Conservation (phyloP, 2,888 invertebrate genomes). For the Trissolcus japonicus region DNA sequence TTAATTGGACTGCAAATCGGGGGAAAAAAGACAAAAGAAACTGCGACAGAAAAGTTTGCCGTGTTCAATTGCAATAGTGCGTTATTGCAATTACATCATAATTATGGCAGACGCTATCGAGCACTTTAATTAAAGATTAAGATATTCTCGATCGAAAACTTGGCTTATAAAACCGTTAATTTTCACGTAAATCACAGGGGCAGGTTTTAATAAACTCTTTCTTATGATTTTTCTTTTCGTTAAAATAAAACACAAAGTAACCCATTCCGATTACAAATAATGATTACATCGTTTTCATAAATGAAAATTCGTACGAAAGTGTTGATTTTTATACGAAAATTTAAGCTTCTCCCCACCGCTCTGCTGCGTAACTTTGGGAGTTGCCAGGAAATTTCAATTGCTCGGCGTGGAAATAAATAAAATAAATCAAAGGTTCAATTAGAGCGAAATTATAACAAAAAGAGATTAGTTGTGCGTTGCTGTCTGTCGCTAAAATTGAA, state of each 20-base stretch:
- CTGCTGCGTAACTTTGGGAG: too few relatives aligned
- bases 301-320: too few relatives aligned
- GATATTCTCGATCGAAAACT: conserved; percentile 64
- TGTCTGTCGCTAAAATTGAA: conserved; percentile 47
- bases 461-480: conserved; percentile 23
- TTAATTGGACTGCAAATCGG: conserved; percentile 62
- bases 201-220: conserved; percentile 41
- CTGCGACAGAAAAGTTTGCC: conserved; percentile 59
- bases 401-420: conserved; percentile 7
- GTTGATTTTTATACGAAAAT: too few relatives aligned
- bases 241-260: conserved; percentile 10
- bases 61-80: conserved; percentile 55
- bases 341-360: too few relatives aligned
- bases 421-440: conserved; percentile 11
- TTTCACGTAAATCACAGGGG: conserved; percentile 37
- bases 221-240: conserved; percentile 13
- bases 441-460: conserved; percentile 19
- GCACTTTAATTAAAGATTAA: conserved; percentile 69
- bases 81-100: conserved; percentile 67
- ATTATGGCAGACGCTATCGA: conserved; percentile 61
- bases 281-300: too few relatives aligned
- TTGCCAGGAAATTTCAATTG: background rate
- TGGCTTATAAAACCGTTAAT: conserved; percentile 59
- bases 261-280: background rate
- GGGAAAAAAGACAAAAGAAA: conserved; percentile 25